phyloP scores from a whole-genome alignment of 2,888 invertebrate species.

The Cerceris rybyensis region DNA sequence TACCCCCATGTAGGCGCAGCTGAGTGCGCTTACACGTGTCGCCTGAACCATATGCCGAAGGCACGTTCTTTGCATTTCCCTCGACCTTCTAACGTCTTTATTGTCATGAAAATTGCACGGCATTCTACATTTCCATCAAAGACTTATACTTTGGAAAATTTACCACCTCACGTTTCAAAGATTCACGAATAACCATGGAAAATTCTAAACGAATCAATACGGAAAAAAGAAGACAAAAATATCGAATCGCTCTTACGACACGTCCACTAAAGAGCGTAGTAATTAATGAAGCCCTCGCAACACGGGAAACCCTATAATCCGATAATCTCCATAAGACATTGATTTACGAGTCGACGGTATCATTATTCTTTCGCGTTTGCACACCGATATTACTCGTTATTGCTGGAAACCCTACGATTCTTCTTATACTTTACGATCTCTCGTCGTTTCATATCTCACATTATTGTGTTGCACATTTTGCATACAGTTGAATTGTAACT shows the following conservation, averaged over 20 bases:
- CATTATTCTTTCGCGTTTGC: slow-evolving; percentile 52
- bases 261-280: slow-evolving; percentile 41
- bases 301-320: slow-evolving; percentile 58
- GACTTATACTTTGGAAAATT: too few relatives aligned
- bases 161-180: not conserved
- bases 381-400: slow-evolving; percentile 32
- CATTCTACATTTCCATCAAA: too few relatives aligned
- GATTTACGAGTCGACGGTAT: slow-evolving; percentile 61
- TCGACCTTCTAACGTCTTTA: slow-evolving; percentile 28
- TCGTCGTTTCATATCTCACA: too few relatives aligned
- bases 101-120: not conserved
- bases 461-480: too few relatives aligned
- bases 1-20: slow-evolving; percentile 25
- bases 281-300: slow-evolving; percentile 59
- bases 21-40: slow-evolving; percentile 31
- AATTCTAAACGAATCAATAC: not conserved
- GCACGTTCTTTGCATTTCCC: slow-evolving; percentile 35
- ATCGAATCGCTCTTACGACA: not conserved
- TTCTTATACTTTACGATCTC: not conserved
- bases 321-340: slow-evolving; percentile 55
- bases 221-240: not conserved
- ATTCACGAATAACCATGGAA: not conserved
- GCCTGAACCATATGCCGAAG: slow-evolving; percentile 18
- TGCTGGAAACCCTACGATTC: slow-evolving; percentile 25
- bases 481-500: too few relatives aligned